Evolutionary conservation across 2,888 invertebrate genomes (phyloP).

Genomic region (Venusia cambrica): DNA sequence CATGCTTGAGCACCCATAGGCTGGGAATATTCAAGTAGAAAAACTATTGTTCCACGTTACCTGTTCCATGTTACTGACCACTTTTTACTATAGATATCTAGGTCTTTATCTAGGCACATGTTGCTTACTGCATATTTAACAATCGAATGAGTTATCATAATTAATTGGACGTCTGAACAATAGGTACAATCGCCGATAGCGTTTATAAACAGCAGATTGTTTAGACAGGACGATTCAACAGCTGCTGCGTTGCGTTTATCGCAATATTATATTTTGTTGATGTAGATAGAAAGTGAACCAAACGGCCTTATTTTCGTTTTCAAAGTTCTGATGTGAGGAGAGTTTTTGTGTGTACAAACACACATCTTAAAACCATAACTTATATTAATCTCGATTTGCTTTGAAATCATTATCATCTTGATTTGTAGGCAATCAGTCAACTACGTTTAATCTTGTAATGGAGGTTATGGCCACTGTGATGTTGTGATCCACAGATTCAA

Average conservation of each 20-base stretch:
- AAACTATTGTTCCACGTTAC: slow-evolving; percentile 5
- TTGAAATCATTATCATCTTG: too few relatives aligned
- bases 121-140: slow-evolving; percentile 28
- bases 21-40: slow-evolving; percentile 5
- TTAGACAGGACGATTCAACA: slow-evolving; percentile 31
- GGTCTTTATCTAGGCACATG: slow-evolving; percentile 18
- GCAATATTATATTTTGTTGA: slow-evolving; percentile 24
- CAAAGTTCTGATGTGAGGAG: too few relatives aligned
- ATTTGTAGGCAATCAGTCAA: too few relatives aligned
- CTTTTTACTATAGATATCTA: slow-evolving; percentile 8
- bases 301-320: slow-evolving; percentile 3
- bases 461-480: too few relatives aligned
- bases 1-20: slow-evolving; percentile 21
- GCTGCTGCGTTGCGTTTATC: slow-evolving; percentile 24
- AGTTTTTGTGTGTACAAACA: too few relatives aligned
- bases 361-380: too few relatives aligned
- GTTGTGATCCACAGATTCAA: too few relatives aligned
- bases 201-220: slow-evolving; percentile 47
- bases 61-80: slow-evolving; percentile 5
- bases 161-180: slow-evolving; percentile 42
- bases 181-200: slow-evolving; percentile 39
- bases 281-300: slow-evolving; percentile 3
- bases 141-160: slow-evolving; percentile 34
- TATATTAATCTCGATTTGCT: too few relatives aligned
- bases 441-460: too few relatives aligned